Percentiles rank a stretch among this genome's conserved stretches.
Conservation (phyloP, 2,113 vertebrate genomes). For the Lichenostomus cassidix region DNA sequence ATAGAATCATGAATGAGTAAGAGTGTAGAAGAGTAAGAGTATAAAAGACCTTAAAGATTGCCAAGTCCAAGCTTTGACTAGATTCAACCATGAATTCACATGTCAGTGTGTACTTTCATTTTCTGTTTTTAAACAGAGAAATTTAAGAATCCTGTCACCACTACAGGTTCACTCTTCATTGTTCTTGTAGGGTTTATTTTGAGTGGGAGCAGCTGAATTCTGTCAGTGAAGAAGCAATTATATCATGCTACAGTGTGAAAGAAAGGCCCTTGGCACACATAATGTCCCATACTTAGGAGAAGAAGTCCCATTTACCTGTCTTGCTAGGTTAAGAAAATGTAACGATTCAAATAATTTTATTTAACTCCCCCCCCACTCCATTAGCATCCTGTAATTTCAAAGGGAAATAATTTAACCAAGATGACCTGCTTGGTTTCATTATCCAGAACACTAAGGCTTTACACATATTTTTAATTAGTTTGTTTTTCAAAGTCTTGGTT, state of each 20-base stretch:
- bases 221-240: neutral
- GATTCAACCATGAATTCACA: neutral
- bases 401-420: conserved; percentile 4
- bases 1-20: neutral
- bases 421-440: conserved; percentile 15
- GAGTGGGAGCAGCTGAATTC: neutral
- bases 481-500: conserved; percentile 12
- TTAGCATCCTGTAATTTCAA: neutral
- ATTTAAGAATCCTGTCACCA: neutral
- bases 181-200: neutral
- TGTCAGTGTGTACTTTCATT: neutral
- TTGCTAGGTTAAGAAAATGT: neutral
- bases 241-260: neutral
- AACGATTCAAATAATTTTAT: neutral
- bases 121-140: neutral
- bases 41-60: neutral
- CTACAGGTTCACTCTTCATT: neutral
- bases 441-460: neutral
- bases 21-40: neutral
- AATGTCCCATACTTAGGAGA: neutral
- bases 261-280: neutral
- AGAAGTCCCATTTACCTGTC: neutral
- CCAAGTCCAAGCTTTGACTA: neutral
- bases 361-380: neutral
- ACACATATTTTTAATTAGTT: conserved; percentile 5